Evolutionary conservation across 2,888 invertebrate species (phyloP), one percentile per base, ranked within the genome.

Genomic region (Drosophila leonis): DNA sequence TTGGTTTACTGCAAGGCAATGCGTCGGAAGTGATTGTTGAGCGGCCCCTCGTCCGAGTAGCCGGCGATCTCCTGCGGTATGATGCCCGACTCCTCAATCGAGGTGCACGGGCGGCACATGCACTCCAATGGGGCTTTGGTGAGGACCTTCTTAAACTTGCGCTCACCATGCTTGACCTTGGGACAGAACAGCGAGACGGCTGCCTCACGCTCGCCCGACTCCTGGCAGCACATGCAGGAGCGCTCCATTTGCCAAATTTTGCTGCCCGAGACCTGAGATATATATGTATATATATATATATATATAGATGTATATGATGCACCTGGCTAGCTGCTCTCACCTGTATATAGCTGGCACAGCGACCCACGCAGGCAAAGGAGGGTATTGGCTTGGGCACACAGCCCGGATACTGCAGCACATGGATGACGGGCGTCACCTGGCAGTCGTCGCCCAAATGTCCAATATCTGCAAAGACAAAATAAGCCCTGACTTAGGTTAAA

Each of bases 221-320:
- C 98, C 93, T 98, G 98, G 91, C 98, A 98, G 92, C 98, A 98
- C 95, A 98, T 98, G 91, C 98, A 98, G 1, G 97, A 97, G 33
- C 98, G 94, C 93, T 98, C 98, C 96, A 98, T 98, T 94, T 98
- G 98, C 98, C 98, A 98, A 91, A 98, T 97, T 94, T 98, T 98
- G 84, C 97, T 98, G 8, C 98, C 98, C 39, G 98, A 98, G 9
- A 98, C 98, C 98, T 98, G n/a, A n/a, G n/a, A n/a, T n/a, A n/a
- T n/a, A n/a, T n/a, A n/a, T n/a, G n/a, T n/a, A n/a, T n/a, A n/a
- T n/a, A n/a, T n/a, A n/a, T n/a, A n/a, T n/a, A n/a, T n/a, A n/a
- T n/a, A n/a, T n/a, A n/a, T n/a, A n/a, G n/a, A n/a, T n/a, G n/a
- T n/a, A n/a, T n/a, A n/a, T n/a, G n/a, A n/a, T n/a, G n/a, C 5